Evolutionary conservation across 2,888 invertebrate genomes (phyloP).

Genomic region (Tipula helvola): DNA sequence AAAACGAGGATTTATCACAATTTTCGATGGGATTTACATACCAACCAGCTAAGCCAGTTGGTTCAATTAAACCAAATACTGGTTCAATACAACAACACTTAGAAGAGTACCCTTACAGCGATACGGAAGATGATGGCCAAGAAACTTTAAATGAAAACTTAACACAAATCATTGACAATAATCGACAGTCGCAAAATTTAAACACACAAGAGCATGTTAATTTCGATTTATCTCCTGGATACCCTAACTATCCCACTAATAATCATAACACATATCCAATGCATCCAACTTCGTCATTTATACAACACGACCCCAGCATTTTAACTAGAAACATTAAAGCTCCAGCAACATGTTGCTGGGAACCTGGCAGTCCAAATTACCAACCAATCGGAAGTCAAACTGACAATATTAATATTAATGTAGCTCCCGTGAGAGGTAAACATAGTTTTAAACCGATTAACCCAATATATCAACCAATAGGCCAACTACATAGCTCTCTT

Average conservation of each 20-base stretch:
- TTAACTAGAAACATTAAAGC: background rate
- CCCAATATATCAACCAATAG: background rate
- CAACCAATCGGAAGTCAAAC: background rate
- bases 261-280: too few species aligned
- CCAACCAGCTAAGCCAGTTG: background rate
- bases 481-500: background rate
- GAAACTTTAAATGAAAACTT: background rate
- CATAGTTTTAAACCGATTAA: background rate
- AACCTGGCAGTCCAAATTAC: background rate
- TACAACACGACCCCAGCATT: background rate
- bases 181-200: background rate
- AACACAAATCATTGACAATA: background rate
- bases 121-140: background rate
- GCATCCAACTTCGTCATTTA: background rate
- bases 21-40: background rate
- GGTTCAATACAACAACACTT: background rate
- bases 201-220: background rate
- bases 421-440: background rate
- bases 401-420: background rate
- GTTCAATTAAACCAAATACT: background rate
- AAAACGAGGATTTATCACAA: constrained; percentile 6
- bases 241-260: background rate
- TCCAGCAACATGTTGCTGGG: background rate
- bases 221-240: background rate
- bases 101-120: background rate